These are phyloP conservation scores for Drosophila robusta DNA, from an alignment of 2,888 invertebrate genomes.

Conservation along the genomic window DNA sequence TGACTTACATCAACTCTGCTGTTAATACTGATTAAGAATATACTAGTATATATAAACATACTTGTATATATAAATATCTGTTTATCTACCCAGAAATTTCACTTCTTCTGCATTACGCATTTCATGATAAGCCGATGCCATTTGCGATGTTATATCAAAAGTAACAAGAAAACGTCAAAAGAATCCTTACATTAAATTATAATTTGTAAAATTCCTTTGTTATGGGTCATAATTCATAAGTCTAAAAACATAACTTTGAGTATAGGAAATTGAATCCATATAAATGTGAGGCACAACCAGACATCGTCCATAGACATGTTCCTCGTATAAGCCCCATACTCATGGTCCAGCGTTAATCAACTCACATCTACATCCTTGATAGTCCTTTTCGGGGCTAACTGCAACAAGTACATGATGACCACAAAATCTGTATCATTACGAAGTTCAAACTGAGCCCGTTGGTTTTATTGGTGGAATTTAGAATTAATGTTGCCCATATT, in stretches of 20 bases:
- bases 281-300: not conserved
- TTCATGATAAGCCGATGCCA: no score
- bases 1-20: no score
- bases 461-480: not conserved
- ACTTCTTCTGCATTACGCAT: no score
- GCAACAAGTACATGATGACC: not conserved
- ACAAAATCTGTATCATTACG: not conserved
- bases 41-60: no score
- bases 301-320: not conserved
- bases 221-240: not conserved
- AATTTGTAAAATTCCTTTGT: not conserved
- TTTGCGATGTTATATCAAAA: no score
- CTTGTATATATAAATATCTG: no score
- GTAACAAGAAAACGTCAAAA: no score
- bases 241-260: not conserved
- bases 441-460: not conserved
- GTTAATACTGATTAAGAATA: no score
- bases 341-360: not conserved
- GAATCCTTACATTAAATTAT: not conserved
- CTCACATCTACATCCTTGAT: not conserved
- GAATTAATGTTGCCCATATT: constrained; percentile 1
- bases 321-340: not conserved
- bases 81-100: no score
- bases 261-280: not conserved
- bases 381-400: no score